These are phyloP conservation scores for Diplolepis rosae DNA, from an alignment of 2,888 invertebrate genomes.

Conservation along the genomic window DNA sequence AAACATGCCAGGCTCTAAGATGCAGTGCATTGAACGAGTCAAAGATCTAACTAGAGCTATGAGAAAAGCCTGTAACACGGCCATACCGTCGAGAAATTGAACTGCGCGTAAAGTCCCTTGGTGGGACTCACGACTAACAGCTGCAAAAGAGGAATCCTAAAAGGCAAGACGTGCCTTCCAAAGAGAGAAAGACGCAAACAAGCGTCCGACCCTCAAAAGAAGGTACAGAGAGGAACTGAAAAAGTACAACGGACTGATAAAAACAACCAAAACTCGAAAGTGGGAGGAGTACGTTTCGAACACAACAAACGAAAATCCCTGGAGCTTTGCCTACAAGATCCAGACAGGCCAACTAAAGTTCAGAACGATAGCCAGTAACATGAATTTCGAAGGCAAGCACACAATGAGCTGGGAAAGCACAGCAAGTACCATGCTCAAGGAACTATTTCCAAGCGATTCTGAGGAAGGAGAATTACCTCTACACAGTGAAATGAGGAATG, in stretches of 20 bases:
- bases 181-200: too few species aligned
- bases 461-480: too few species aligned
- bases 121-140: too few species aligned
- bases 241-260: background rate
- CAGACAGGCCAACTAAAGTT: background rate
- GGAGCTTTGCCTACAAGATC: background rate
- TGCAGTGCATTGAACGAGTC: background rate
- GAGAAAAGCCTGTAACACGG: background rate
- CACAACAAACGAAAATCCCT: background rate
- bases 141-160: too few species aligned
- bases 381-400: background rate
- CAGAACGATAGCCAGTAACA: background rate
- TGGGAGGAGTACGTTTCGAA: conserved; percentile 13
- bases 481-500: too few species aligned
- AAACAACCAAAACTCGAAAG: background rate
- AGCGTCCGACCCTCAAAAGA: background rate
- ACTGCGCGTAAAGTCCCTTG: too few species aligned
- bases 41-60: background rate
- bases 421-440: too few species aligned
- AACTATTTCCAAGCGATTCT: too few species aligned
- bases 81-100: too few species aligned
- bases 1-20: background rate
- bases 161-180: too few species aligned
- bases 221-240: too few species aligned
- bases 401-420: too few species aligned